Evolutionary conservation across 2,113 vertebrate genomes (phyloP).

Genomic region (Stegastes partitus): DNA sequence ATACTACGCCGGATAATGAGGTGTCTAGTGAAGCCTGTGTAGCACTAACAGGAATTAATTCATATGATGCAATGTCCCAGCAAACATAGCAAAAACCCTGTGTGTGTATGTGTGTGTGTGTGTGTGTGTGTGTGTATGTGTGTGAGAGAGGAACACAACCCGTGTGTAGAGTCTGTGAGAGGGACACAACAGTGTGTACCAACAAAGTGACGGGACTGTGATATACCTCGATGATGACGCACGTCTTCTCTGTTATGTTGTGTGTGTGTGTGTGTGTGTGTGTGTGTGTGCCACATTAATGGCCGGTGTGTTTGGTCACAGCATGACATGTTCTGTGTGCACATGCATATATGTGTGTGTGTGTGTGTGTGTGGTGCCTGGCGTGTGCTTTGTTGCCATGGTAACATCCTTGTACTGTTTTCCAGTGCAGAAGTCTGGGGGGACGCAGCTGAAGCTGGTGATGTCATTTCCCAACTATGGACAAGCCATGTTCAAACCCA

Average conservation of each 20-base stretch:
- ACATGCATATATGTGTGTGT: not conserved
- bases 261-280: not conserved
- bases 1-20: too few species aligned
- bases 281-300: not conserved
- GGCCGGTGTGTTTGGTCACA: conserved; percentile 23
- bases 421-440: conserved; percentile 87
- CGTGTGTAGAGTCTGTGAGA: too few species aligned
- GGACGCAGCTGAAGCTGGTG: conserved; percentile 87
- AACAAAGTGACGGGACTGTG: not conserved
- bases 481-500: conserved; percentile 88
- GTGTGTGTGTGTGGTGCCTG: not conserved
- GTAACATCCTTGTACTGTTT: conserved; percentile 54
- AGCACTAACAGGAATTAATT: not conserved
- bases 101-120: not conserved
- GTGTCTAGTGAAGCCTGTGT: not conserved
- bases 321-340: not conserved
- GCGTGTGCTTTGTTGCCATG: conserved; percentile 46
- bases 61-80: not conserved
- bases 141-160: not conserved
- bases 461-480: conserved; percentile 86
- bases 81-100: not conserved
- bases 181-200: not conserved
- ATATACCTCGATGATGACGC: conserved; percentile 8
- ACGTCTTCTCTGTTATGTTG: conserved; percentile 2
- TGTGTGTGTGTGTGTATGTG: not conserved